phyloP scores from a whole-genome alignment of 2,797 vertebrate species.

The Eulemur albifrons region DNA sequence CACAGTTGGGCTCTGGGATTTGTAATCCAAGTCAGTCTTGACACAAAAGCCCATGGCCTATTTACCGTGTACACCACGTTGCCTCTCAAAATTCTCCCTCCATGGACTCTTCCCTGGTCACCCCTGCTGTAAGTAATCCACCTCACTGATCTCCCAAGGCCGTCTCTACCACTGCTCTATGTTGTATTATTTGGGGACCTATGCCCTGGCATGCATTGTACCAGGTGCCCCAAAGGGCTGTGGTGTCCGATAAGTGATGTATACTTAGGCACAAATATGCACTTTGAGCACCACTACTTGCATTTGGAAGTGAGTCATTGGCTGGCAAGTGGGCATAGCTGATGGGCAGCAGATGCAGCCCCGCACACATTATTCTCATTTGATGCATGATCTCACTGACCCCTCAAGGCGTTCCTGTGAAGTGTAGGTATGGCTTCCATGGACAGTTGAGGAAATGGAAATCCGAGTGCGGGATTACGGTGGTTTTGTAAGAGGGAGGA shows the following conservation, averaged over 20 bases:
- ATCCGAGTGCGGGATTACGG: background rate
- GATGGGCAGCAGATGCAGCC: background rate
- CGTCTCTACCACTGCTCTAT: background rate
- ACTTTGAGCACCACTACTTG: background rate
- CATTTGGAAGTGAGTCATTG: background rate
- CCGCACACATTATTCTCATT: background rate
- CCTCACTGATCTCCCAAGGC: background rate
- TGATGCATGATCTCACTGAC: background rate
- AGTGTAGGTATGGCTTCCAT: background rate
- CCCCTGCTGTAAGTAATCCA: background rate
- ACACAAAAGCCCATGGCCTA: background rate
- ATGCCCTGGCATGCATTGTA: background rate
- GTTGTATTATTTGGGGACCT: background rate
- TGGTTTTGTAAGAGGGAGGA: slow-evolving; percentile 20
- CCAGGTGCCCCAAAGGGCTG: background rate
- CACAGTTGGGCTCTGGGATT: background rate
- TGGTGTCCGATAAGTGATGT: background rate
- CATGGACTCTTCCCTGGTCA: background rate
- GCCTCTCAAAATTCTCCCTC: slow-evolving; percentile 13
- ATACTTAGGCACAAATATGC: background rate
- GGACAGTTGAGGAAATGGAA: background rate
- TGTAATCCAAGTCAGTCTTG: slow-evolving; percentile 5
- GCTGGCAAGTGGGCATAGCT: background rate
- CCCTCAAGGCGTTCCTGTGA: background rate
- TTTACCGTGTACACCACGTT: background rate